phyloP scores from a whole-genome alignment of 2,797 vertebrate genomes.

The Etheostoma nigrum region DNA sequence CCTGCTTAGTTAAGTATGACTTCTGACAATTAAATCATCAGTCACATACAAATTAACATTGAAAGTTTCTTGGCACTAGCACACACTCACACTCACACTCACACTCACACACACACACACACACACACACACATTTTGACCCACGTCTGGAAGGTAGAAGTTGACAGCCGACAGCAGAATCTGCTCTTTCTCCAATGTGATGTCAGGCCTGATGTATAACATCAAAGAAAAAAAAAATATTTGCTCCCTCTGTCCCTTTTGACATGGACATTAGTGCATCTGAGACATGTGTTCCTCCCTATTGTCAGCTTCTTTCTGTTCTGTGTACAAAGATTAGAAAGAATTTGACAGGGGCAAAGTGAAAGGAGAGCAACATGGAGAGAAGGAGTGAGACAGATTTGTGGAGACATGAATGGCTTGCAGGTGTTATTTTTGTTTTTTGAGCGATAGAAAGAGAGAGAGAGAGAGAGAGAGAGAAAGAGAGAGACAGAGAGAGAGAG shows the following conservation, averaged over 20 bases:
- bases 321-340: slow-evolving; percentile 56
- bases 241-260: slow-evolving; percentile 39
- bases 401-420: slow-evolving; percentile 77
- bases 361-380: slow-evolving; percentile 28
- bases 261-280: slow-evolving; percentile 60
- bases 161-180: slow-evolving; percentile 17
- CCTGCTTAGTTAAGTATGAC: slow-evolving; percentile 28
- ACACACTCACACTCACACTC: neutral
- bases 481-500: slow-evolving; percentile 32
- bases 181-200: slow-evolving; percentile 32
- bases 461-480: slow-evolving; percentile 16
- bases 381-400: slow-evolving; percentile 64
- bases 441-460: neutral
- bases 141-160: slow-evolving; percentile 18
- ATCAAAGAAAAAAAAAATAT: slow-evolving; percentile 61
- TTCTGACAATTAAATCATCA: slow-evolving; percentile 28
- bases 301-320: slow-evolving; percentile 55
- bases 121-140: slow-evolving; percentile 16
- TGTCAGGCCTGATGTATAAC: slow-evolving; percentile 39
- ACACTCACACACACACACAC: neutral
- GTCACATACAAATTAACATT: slow-evolving; percentile 18
- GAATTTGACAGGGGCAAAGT: slow-evolving; percentile 52
- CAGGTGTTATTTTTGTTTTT: slow-evolving; percentile 68
- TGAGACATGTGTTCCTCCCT: slow-evolving; percentile 47
- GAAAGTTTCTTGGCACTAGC: slow-evolving; percentile 19